Conservation (phyloP, 2,797 vertebrate species). For the Pseudocheirus occidentalis region DNA sequence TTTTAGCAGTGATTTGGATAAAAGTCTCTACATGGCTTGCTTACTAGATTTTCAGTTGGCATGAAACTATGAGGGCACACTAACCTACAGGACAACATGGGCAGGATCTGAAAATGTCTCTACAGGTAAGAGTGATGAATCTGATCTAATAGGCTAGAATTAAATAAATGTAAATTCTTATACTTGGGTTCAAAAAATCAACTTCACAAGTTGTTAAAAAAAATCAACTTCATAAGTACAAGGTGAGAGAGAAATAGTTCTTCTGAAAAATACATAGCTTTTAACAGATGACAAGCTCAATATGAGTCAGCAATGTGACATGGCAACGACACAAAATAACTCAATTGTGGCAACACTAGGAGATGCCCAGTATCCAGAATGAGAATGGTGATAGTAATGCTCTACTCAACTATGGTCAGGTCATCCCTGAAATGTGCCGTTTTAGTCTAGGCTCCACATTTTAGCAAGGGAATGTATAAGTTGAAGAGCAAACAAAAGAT, state of each 20-base stretch:
- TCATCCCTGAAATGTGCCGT: background rate
- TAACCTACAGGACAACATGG: background rate
- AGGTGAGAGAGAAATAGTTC: background rate
- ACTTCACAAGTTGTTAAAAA: background rate
- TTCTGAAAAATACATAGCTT: background rate
- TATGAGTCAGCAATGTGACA: background rate
- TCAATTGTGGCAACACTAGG: background rate
- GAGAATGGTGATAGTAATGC: background rate
- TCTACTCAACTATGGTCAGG: background rate
- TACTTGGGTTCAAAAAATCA: background rate
- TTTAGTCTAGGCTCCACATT: background rate
- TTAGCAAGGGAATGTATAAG: background rate
- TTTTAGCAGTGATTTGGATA: background rate
- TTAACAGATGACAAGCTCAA: background rate
- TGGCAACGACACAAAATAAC: background rate
- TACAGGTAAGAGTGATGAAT: background rate
- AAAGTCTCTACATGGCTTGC: background rate
- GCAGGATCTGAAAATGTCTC: background rate
- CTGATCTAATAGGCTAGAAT: background rate
- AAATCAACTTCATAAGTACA: background rate
- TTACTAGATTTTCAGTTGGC: background rate
- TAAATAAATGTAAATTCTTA: constrained; percentile 3
- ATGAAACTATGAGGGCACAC: background rate
- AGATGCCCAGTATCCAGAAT: background rate
- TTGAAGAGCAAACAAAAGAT: background rate